These are phyloP conservation scores for Perodicticus potto DNA, from an alignment of 2,797 vertebrate genomes.

Conservation along the genomic window DNA sequence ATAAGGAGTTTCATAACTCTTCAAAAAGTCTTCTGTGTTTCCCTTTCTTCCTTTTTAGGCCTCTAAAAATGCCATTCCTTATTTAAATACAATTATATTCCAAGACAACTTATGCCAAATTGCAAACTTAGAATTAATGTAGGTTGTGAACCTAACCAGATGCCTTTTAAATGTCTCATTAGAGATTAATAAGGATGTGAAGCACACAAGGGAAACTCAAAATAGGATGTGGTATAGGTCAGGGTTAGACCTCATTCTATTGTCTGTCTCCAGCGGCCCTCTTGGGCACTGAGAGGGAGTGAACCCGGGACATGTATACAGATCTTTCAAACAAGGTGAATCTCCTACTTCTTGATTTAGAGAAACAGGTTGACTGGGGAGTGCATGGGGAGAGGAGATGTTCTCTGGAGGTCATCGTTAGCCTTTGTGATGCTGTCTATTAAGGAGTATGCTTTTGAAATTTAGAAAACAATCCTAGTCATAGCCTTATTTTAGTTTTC, in stretches of 20 bases:
- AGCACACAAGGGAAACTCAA: background rate
- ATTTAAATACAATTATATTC: constrained; percentile 51
- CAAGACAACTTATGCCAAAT: background rate
- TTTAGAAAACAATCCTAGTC: background rate
- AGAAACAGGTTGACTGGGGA: background rate
- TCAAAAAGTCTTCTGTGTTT: constrained; percentile 11
- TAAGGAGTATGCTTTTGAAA: background rate
- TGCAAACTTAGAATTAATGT: constrained; percentile 57
- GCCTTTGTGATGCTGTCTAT: background rate
- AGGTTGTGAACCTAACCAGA: background rate
- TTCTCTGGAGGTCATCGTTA: background rate
- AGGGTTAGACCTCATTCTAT: background rate
- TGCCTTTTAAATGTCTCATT: background rate
- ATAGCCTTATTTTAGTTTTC: background rate
- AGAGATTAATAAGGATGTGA: background rate
- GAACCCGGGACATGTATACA: background rate
- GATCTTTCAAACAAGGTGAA: background rate
- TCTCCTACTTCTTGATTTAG: background rate
- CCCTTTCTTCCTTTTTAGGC: background rate
- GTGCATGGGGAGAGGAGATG: background rate
- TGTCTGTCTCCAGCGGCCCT: background rate
- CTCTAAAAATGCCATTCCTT: constrained; percentile 46
- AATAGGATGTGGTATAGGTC: background rate
- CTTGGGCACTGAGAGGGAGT: background rate
- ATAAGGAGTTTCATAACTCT: background rate